These are phyloP conservation scores for Slavum lentiscoides DNA, from an alignment of 2,888 invertebrate genomes.

Conservation along the genomic window DNA sequence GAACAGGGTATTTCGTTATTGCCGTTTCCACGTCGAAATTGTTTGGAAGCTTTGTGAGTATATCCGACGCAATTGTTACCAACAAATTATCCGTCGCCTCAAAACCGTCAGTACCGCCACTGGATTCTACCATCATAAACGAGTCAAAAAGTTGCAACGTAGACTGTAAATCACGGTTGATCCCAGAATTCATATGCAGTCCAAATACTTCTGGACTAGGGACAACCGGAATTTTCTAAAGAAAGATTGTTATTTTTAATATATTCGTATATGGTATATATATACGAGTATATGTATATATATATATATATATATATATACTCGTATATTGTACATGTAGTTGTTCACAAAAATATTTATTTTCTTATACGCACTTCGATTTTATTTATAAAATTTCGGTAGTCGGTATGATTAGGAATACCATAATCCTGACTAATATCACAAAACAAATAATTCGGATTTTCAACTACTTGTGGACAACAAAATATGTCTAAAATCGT, in stretches of 20 bases:
- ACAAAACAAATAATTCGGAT: constrained; percentile 69
- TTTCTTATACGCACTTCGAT: constrained; percentile 65
- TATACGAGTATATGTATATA: too few relatives aligned
- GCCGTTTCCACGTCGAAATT: constrained; percentile 72
- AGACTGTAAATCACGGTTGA: constrained; percentile 78
- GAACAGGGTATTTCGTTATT: constrained; percentile 71
- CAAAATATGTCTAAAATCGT: constrained; percentile 77
- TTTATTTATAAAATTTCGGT: constrained; percentile 74
- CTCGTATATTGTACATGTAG: too few relatives aligned
- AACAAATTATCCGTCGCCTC: constrained; percentile 63
- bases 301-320: too few relatives aligned
- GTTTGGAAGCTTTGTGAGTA: constrained; percentile 62
- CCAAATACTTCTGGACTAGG: constrained; percentile 89
- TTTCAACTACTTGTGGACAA: constrained; percentile 68
- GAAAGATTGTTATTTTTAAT: not conserved
- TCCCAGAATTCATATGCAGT: constrained; percentile 87
- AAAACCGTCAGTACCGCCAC: constrained; percentile 66
- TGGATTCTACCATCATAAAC: constrained; percentile 21
- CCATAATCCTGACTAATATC: constrained; percentile 67
- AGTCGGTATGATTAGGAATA: constrained; percentile 72
- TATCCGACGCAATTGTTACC: not conserved
- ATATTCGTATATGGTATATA: too few relatives aligned
- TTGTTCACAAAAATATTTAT: not conserved
- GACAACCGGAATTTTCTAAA: constrained; percentile 65
- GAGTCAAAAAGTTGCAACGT: constrained; percentile 62